Evolutionary conservation across 2,888 invertebrate species (phyloP), one percentile per base, ranked within the genome.

Genomic region (Rhingia rostrata): DNA sequence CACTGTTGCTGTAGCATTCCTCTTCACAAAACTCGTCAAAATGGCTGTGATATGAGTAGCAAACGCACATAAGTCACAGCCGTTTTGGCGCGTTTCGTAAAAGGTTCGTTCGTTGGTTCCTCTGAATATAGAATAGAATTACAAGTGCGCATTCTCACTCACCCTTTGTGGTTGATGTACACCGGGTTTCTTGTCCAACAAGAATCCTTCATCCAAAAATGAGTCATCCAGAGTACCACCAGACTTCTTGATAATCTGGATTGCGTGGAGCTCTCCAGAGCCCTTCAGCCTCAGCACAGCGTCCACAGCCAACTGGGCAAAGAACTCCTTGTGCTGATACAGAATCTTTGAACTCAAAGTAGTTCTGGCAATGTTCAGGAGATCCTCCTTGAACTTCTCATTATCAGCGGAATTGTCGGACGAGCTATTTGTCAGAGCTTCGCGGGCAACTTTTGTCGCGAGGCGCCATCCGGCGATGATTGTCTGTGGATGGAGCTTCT

Each of bases 271-370:
- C 91, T 98, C 98, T 6, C 98, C 98, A 60, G 98, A 97, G 9
- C 98, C 98, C 92, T 98, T 99, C 10, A 99, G 93, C 87, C 99
- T 94, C 41, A 99, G 91, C 5, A 99, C 97, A 80, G 99, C 98
- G 92, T 99, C 97, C 0, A 99, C 99, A 39, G 99, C 97, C 78
- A 99, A 92, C 88, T 97, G 96, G 77, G 99, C 95, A 91, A 99
- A 99, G 90, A 97, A 94, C 89, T 99, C 98, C 92, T 98, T 99
- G 91, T 99, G 97, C 89, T 99, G 99, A 35, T 97, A 96, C 45
- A 99, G 93, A 91, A 99, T 99, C 92, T 99, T 99, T 0, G 99
- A 99, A 89, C 99, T 98, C 45, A 99, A 93, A 32, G 99, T 99
- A 32, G 99, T 99, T 49, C 98, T 94, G 6, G 99, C 98, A 91